Base-by-base conservation (phyloP, 2,888 invertebrate species). In the Stenotaenia linearis region DNA sequence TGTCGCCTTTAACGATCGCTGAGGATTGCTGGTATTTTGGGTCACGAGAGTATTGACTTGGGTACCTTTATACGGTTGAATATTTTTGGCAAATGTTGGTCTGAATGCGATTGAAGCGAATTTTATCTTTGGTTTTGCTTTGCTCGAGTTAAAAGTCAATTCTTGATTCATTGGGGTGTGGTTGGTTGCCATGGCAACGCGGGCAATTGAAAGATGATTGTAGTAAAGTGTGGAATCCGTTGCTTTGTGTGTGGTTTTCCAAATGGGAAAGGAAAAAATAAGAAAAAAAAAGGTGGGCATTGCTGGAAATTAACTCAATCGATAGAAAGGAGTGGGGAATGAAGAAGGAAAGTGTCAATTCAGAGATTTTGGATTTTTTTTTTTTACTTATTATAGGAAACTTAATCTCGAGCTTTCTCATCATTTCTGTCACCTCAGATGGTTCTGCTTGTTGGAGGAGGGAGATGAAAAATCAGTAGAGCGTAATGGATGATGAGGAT, bases 111-210 rank as follows among this genome's bases (percentile, higher is more conserved):
- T 28, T 69, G 25, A 25, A 28, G 69, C 69, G 50, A 69, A 25
- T 69, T n/a, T 69, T 69, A 69, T 69, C 69, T 69, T 69, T 50
- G 18, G 50, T 50, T 69, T 69, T 28, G 7, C 12, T 18, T 45
- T 45, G 69, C 25, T 69, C n/a, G 25, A 69, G 69, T 69, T 69
- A 25, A n/a, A 45, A 69, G 69, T 69, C 69, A 69, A 69, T 69
- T 69, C 69, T 69, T 69, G 69, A 69, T 69, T 69, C 69, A 69
- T 69, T 28, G 69, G 69, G 69, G 69, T 69, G 69, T 69, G 69
- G 69, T 28, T 69, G 10, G 69, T 69, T 12, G 69, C 15, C 69
- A 69, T 69, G 69, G 69, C 28, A 69, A 23, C 69, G 3, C 25
- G 69, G 23, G 69, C 69, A 25, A 56, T 56, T 56, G 56, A 9